Conservation (phyloP, 2,888 invertebrate species). For the Caenorhabditis sp. region DNA sequence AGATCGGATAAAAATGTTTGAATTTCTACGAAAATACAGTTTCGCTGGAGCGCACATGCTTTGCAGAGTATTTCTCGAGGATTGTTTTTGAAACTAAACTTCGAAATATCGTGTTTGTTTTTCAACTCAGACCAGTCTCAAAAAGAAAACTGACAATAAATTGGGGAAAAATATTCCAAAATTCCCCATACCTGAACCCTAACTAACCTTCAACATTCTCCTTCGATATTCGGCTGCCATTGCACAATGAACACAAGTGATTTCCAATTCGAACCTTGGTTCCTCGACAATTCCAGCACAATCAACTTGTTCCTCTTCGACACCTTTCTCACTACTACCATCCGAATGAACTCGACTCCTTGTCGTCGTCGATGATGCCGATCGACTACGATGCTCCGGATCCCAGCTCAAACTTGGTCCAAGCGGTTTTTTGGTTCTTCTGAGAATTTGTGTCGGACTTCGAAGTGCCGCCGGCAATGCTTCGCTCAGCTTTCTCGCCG, state of each 20-base stretch:
- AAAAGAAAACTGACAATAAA: too few relatives aligned
- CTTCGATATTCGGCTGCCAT: conserved; percentile 51
- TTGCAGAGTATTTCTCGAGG: too few relatives aligned
- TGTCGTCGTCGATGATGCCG: conserved; percentile 25
- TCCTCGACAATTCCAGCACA: conserved; percentile 44
- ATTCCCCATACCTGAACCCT: neutral
- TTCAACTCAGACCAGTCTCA: too few relatives aligned
- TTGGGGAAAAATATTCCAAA: too few relatives aligned
- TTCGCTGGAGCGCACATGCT: too few relatives aligned
- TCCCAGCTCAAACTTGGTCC: conserved; percentile 68
- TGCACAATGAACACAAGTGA: conserved; percentile 52
- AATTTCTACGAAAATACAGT: too few relatives aligned
- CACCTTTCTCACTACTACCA: conserved; percentile 40
- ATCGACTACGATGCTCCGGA: conserved; percentile 56
- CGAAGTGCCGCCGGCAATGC: conserved; percentile 53
- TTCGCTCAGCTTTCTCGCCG: conserved; percentile 47
- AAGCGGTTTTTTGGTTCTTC: conserved; percentile 56
- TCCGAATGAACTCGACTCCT: conserved; percentile 50
- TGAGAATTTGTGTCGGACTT: conserved; percentile 51
- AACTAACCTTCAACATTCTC: conserved; percentile 38
- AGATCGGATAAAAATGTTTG: too few relatives aligned
- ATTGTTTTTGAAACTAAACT: too few relatives aligned
- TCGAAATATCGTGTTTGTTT: too few relatives aligned
- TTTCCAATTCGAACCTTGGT: conserved; percentile 49
- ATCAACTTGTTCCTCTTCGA: conserved; percentile 29